A percentile compares a stretch with the other conserved stretches of the same genome.
These are phyloP conservation scores for Hypomesus transpacificus DNA, from an alignment of 2,113 vertebrate species.

Conservation along the genomic window DNA sequence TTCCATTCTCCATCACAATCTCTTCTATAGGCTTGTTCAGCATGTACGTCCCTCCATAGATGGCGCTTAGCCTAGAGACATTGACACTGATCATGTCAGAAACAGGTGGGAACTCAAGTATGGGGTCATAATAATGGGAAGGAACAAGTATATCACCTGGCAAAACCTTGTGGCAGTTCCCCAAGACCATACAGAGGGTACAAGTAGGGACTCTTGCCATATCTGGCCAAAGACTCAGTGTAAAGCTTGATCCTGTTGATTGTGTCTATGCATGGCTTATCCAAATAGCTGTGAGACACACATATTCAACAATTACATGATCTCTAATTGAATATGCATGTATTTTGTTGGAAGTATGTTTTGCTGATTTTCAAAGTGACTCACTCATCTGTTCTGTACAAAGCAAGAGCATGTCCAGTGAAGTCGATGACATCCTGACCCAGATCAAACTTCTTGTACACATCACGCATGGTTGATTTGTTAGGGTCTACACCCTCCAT, in stretches of 20 bases:
- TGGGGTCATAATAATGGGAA: background rate
- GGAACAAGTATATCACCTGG: slow-evolving; percentile 73
- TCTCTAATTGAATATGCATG: background rate
- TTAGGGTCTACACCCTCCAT: slow-evolving; percentile 83
- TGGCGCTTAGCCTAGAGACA: slow-evolving; percentile 85
- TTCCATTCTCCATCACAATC: slow-evolving; percentile 89
- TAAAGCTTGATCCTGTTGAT: slow-evolving; percentile 98
- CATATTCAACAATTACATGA: background rate
- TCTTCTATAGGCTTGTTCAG: slow-evolving; percentile 97
- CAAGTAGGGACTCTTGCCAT: slow-evolving; percentile 95
- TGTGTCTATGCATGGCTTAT: slow-evolving; percentile 84
- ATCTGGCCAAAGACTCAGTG: slow-evolving; percentile 93
- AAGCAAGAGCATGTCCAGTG: slow-evolving; percentile 91
- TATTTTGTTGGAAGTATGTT: too few relatives aligned
- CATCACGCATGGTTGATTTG: slow-evolving; percentile 82
- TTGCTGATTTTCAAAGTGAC: background rate
- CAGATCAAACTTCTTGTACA: slow-evolving; percentile 88
- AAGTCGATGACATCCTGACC: slow-evolving; percentile 90
- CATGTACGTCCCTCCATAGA: slow-evolving; percentile 98
- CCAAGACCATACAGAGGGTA: slow-evolving; percentile 97
- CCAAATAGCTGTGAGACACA: slow-evolving; percentile 82
- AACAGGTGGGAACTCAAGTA: background rate
- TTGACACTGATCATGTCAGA: background rate
- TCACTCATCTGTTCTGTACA: slow-evolving; percentile 96
- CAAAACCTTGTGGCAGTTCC: slow-evolving; percentile 96